Percentiles rank a stretch among this genome's conserved stretches.
Conservation (phyloP, 2,113 vertebrate species). For the Heptranchias perlo region DNA sequence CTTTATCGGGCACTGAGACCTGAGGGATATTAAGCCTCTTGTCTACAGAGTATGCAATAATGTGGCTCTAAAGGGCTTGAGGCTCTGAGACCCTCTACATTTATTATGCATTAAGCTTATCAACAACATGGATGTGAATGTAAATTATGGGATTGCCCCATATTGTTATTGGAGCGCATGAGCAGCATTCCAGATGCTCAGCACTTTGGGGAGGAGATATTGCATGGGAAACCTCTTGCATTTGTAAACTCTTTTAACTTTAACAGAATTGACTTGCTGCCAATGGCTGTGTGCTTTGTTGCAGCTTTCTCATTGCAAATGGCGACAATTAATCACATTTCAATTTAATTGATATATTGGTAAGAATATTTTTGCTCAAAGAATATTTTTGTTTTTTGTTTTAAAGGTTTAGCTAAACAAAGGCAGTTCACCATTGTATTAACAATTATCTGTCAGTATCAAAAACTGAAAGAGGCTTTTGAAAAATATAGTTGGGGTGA, state of each 20-base stretch:
- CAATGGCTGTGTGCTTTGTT: background rate
- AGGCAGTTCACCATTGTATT: background rate
- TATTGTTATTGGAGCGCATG: background rate
- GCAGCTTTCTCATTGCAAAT: too few relatives aligned
- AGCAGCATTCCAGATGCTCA: background rate
- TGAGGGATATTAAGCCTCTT: background rate
- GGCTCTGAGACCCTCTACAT: background rate
- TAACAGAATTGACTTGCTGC: background rate
- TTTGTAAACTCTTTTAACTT: background rate
- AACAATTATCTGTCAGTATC: background rate
- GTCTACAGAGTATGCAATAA: background rate
- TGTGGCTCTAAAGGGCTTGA: background rate
- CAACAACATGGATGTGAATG: background rate
- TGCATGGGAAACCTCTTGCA: background rate
- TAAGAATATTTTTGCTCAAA: background rate
- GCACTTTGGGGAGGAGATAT: background rate
- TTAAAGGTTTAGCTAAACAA: background rate
- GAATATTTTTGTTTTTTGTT: too few relatives aligned
- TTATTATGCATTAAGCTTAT: background rate
- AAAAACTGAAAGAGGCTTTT: background rate
- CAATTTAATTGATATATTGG: background rate
- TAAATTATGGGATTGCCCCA: background rate
- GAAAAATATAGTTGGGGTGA: background rate
- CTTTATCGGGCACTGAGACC: background rate
- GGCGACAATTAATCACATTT: background rate